Conservation (phyloP, 1,140 invertebrate genomes). For the Sipha flava region DNA sequence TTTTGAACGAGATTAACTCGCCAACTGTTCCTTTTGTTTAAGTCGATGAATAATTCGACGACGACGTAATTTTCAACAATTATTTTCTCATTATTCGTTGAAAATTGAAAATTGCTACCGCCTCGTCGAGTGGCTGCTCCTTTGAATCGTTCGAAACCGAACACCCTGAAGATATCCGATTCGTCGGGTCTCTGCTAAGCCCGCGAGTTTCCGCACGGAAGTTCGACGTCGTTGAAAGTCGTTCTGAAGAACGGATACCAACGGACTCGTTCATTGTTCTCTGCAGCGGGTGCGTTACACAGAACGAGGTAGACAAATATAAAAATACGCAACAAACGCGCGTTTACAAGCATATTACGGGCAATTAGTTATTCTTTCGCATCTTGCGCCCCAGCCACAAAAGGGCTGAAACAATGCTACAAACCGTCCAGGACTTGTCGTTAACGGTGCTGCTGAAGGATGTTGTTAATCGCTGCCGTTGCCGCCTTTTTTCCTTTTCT, state of each 20-base stretch:
- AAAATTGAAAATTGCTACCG: slow-evolving; percentile 8
- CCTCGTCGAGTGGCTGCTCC: not conserved
- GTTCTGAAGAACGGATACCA: not conserved
- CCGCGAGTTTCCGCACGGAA: not conserved
- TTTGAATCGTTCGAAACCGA: not conserved
- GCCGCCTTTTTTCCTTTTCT: not conserved
- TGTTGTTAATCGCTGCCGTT: not conserved
- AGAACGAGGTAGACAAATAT: not conserved
- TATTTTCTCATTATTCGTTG: not conserved
- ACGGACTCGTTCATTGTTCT: not conserved
- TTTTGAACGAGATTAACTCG: slow-evolving; percentile 1
- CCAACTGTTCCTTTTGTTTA: slow-evolving; percentile 12
- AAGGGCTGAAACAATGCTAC: not conserved
- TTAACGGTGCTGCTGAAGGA: not conserved
- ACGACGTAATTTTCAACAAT: not conserved
- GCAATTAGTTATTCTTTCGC: slow-evolving; percentile 21
- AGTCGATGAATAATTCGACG: not conserved
- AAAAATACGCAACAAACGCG: not conserved
- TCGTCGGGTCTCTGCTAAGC: not conserved
- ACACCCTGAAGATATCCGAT: not conserved
- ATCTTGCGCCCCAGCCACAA: not conserved
- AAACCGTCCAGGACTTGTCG: not conserved
- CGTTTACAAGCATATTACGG: not conserved
- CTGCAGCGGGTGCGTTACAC: too few species aligned
- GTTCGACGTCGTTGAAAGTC: not conserved